These are phyloP conservation scores for Silurus lanzhouensis DNA, from an alignment of 2,797 vertebrate genomes.

Conservation along the genomic window DNA sequence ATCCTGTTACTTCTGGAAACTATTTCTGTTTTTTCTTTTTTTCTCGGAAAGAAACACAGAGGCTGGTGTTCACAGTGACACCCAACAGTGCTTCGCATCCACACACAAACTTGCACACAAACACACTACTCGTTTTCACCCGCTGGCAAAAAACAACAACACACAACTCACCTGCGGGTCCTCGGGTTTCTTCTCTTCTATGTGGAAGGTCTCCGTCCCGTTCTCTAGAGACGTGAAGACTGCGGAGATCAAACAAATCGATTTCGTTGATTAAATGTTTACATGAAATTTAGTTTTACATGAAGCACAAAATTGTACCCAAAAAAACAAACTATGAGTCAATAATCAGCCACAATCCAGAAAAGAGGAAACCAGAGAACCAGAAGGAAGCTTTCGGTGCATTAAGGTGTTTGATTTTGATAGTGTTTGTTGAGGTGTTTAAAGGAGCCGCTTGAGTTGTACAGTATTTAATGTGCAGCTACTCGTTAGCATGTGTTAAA, in stretches of 20 bases:
- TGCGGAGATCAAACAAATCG: constrained; percentile 60
- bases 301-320: not conserved
- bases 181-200: constrained; percentile 76
- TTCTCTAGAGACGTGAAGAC: constrained; percentile 93
- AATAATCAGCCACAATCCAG: not conserved
- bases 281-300: not conserved
- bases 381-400: not conserved
- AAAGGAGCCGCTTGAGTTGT: not conserved
- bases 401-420: not conserved
- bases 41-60: not conserved
- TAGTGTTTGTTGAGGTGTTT: not conserved
- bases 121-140: constrained; percentile 13
- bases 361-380: not conserved
- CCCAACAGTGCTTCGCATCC: not conserved
- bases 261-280: too few relatives aligned
- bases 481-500: not conserved
- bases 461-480: not conserved
- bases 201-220: constrained; percentile 78
- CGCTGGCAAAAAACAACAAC: not conserved
- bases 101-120: not conserved
- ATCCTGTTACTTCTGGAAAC: not conserved
- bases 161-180: constrained; percentile 73
- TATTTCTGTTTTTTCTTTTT: constrained; percentile 5
- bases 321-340: not conserved
- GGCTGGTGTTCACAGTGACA: constrained; percentile 12